Conservation (phyloP, 2,797 vertebrate species). For the Leptoclinus maculatus region DNA sequence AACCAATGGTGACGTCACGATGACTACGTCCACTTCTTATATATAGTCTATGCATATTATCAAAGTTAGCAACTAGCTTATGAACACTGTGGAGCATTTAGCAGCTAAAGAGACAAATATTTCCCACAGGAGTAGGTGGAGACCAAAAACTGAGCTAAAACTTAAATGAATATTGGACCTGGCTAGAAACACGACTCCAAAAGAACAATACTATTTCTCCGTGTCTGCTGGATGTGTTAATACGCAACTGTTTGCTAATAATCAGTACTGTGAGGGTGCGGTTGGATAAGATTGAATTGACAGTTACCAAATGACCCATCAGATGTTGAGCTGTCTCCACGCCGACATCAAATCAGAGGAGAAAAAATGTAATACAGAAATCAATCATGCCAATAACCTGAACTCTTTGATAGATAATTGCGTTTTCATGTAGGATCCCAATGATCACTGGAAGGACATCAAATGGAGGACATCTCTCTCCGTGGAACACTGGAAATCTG, state of each 20-base stretch:
- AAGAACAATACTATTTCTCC: not conserved
- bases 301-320: conserved; percentile 3
- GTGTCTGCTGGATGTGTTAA: not conserved
- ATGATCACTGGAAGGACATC: not conserved
- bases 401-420: not conserved
- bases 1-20: not conserved
- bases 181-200: not conserved
- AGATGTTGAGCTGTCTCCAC: not conserved
- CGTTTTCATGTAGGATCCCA: not conserved
- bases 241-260: not conserved
- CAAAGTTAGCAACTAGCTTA: not conserved
- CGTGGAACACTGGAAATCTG: conserved; percentile 41
- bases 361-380: not conserved
- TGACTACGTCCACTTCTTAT: not conserved
- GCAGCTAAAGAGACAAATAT: not conserved
- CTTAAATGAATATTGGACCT: not conserved
- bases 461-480: conserved; percentile 35
- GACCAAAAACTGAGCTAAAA: not conserved
- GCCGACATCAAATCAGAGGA: not conserved
- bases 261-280: not conserved
- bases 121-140: not conserved
- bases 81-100: not conserved
- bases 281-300: not conserved
- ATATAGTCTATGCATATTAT: not conserved
- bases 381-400: not conserved